Conservation (phyloP, 2,797 vertebrate genomes). For the Labroides dimidiatus region DNA sequence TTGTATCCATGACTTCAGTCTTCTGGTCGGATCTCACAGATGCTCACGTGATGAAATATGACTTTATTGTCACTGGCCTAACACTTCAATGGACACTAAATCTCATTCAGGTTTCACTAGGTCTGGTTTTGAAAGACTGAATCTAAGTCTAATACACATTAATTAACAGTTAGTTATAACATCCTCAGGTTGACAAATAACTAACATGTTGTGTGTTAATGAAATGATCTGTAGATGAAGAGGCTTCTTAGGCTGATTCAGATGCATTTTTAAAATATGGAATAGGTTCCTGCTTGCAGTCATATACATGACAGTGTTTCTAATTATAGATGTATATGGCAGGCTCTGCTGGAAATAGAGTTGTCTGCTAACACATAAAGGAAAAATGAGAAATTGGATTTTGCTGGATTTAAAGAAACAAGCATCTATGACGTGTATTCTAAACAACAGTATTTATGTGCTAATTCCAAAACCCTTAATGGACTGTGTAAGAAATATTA, state of each 20-base stretch:
- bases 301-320: slow-evolving; percentile 1
- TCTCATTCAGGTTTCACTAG: too few relatives aligned
- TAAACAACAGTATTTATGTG: slow-evolving; percentile 1
- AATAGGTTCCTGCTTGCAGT: background rate
- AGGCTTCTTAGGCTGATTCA: background rate
- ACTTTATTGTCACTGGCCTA: too few relatives aligned
- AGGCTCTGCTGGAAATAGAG: background rate
- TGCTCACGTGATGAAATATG: too few relatives aligned
- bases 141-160: background rate
- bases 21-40: too few relatives aligned
- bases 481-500: slow-evolving; percentile 6
- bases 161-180: too few relatives aligned
- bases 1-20: too few relatives aligned
- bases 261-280: background rate
- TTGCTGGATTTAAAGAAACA: background rate
- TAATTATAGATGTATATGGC: background rate
- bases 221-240: background rate
- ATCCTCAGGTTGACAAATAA: background rate
- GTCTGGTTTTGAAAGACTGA: too few relatives aligned
- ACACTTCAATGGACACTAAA: too few relatives aligned
- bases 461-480: slow-evolving; percentile 6
- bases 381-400: background rate
- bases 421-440: background rate
- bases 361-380: background rate
- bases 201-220: background rate